Evolutionary conservation across 2,797 vertebrate species (phyloP), one percentile per base, ranked within the genome.

Genomic region (Ibycter americanus): DNA sequence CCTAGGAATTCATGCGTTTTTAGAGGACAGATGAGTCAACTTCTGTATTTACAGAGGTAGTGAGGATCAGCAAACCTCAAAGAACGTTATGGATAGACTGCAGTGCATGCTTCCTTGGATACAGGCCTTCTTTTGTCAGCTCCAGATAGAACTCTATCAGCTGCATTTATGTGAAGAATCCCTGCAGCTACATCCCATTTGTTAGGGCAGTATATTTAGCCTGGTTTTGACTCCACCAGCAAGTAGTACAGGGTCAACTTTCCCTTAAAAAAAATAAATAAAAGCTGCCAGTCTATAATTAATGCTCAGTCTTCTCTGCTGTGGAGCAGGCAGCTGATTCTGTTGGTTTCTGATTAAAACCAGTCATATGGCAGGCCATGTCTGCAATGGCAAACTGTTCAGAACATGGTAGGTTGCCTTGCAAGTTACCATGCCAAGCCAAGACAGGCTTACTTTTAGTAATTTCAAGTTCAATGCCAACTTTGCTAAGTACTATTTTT

Each of bases 211-310:
- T 97, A 98, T 98, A 98, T 98, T 98, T 87, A 98, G 96, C 96
- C 88, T 83, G 73, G 77, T 83, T 94, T 95, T 97, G 93, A 95
- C 83, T 96, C 74, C 83, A 89, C 84, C 80, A 97, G 84, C 74
- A 95, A 97, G 85, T 67, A 93, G 76, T 72, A 88, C 38, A 89
- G 96, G 90, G 89, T 97, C 97, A 97, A 90, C 94, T 98, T 97
- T 97, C 97, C 95, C 94, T 58, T 76, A 77, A 95, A 96, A 59
- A 95, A 97, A 52, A 29, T 51, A 85, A 95, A 95, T 73, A 94
- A 96, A 97, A 97, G 6, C 77, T 85, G 95, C 95, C 94, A 73
- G 92, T 96, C 97, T 98, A 97, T 98, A 98, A 98, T 98, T 99
- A 99, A 98, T 96, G 94, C 90, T 97, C 96, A 97, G 95, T 74